Evolutionary conservation across 35 echinoderm and acorn worm genomes (phyloP).

Genomic region (Ptychodera flava): DNA sequence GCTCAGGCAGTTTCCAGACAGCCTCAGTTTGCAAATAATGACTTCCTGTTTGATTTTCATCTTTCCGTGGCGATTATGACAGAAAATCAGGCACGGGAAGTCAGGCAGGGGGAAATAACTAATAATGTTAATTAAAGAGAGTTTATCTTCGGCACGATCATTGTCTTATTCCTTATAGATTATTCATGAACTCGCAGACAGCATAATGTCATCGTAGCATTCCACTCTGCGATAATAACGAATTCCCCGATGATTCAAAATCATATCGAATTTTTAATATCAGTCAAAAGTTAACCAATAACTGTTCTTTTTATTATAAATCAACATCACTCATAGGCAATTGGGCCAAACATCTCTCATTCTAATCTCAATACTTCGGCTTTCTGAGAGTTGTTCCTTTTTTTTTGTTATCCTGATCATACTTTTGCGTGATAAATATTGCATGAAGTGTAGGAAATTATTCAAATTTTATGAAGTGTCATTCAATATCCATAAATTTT

Average conservation of each 20-base stretch:
- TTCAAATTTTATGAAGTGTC: background rate
- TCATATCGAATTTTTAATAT: slow-evolving; percentile 2
- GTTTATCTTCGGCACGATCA: background rate
- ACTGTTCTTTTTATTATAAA: background rate
- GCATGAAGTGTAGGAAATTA: background rate
- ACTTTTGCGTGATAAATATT: background rate
- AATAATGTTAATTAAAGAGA: background rate
- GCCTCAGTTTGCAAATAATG: too few relatives aligned
- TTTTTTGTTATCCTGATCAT: too few relatives aligned
- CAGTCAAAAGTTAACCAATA: background rate
- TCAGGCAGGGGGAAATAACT: background rate
- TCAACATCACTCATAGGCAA: background rate
- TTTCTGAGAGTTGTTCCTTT: too few relatives aligned
- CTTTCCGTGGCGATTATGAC: too few relatives aligned
- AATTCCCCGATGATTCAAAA: background rate
- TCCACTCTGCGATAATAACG: background rate
- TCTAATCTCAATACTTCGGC: too few relatives aligned
- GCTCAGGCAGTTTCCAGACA: too few relatives aligned
- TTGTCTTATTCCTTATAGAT: background rate
- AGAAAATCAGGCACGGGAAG: too few relatives aligned
- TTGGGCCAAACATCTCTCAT: too few relatives aligned
- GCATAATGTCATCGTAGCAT: background rate
- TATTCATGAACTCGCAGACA: background rate
- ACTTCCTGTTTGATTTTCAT: too few relatives aligned
- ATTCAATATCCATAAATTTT: background rate